These are phyloP conservation scores for Sebastes fasciatus DNA, from an alignment of 2,113 vertebrate genomes.

Conservation along the genomic window DNA sequence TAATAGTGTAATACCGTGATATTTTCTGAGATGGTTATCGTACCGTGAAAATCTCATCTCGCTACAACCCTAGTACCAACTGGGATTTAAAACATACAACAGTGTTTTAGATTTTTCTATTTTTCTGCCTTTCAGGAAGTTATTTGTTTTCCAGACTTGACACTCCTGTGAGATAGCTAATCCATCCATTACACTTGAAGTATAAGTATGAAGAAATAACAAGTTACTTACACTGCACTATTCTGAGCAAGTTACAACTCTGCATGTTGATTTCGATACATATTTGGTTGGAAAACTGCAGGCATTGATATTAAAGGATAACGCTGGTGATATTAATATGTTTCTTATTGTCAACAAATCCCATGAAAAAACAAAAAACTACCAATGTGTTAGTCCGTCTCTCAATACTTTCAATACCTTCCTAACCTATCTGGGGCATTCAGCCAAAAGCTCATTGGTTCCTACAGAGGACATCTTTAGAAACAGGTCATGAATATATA, in stretches of 20 bases:
- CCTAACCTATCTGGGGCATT: too few relatives aligned
- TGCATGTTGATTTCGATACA: background rate
- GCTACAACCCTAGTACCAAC: too few relatives aligned
- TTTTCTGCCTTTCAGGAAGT: background rate
- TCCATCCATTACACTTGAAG: background rate
- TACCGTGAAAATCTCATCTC: too few relatives aligned
- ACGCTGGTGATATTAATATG: background rate
- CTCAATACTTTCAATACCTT: too few relatives aligned
- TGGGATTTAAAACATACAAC: too few relatives aligned
- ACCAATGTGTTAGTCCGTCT: too few relatives aligned
- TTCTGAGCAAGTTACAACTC: background rate
- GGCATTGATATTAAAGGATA: background rate
- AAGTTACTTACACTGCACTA: background rate
- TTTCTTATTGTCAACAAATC: constrained; percentile 7
- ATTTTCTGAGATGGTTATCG: too few relatives aligned
- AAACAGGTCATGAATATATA: background rate
- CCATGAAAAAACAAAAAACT: background rate
- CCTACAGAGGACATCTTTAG: background rate
- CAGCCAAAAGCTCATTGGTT: background rate
- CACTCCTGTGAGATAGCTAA: background rate
- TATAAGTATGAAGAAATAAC: background rate
- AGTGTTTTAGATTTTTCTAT: background rate
- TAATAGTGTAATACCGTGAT: too few relatives aligned
- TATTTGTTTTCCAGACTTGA: background rate
- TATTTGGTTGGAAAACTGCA: background rate